These are phyloP conservation scores for Pseudotriccus pelzelni DNA, from an alignment of 2,797 vertebrate species.

Conservation along the genomic window DNA sequence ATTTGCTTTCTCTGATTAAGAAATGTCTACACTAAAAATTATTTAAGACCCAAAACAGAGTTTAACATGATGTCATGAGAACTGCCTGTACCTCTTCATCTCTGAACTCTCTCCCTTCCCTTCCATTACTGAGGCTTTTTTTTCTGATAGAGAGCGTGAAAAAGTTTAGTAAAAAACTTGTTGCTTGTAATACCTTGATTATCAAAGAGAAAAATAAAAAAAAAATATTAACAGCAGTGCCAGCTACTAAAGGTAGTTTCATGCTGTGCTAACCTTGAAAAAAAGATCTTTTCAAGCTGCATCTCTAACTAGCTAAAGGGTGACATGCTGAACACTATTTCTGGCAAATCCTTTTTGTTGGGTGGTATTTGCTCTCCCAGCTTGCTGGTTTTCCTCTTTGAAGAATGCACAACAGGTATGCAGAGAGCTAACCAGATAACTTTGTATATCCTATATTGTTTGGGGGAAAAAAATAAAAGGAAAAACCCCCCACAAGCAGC, in stretches of 20 bases:
- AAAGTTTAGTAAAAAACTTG: not conserved
- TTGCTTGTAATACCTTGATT: not conserved
- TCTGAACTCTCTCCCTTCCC: not conserved
- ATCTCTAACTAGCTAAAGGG: not conserved
- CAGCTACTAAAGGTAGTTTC: not conserved
- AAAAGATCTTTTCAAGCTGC: not conserved
- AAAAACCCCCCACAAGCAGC: rapidly evolving
- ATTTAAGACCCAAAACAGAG: not conserved
- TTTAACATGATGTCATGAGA: not conserved
- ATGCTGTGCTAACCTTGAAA: not conserved
- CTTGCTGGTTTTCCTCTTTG: not conserved
- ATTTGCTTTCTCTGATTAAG: not conserved
- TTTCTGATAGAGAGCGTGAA: not conserved
- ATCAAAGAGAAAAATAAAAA: not conserved
- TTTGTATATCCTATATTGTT: not conserved
- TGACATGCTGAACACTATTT: not conserved
- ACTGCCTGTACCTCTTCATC: not conserved
- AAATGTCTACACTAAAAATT: not conserved
- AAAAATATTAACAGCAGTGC: not conserved
- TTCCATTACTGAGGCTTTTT: not conserved
- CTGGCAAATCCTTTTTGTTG: not conserved
- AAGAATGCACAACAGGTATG: not conserved
- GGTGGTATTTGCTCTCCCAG: not conserved
- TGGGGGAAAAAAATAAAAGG: rapidly evolving
- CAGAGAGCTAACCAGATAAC: not conserved